Percentiles rank a stretch among this genome's conserved stretches.
Evolutionary conservation across 2,797 vertebrate genomes (phyloP).

Genomic region (Loriculus beryllinus): DNA sequence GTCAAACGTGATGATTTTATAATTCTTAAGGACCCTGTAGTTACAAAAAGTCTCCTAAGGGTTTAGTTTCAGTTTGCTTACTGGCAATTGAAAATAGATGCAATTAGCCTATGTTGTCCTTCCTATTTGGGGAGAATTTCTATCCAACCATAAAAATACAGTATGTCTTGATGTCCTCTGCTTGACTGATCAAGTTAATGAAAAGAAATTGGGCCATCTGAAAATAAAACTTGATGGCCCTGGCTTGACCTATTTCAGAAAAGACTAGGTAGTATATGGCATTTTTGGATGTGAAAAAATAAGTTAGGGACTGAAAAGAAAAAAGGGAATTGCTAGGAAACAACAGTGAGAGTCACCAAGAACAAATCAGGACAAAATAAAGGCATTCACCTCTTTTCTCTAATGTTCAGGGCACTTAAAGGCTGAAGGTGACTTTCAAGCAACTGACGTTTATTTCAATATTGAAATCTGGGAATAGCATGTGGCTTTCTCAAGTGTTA

Average conservation of each 20-base stretch:
- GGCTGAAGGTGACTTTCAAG: not conserved
- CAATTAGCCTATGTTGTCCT: not conserved
- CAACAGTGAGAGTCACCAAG: not conserved
- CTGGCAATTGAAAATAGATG: not conserved
- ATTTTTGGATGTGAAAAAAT: not conserved
- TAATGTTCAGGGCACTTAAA: not conserved
- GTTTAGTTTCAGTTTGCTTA: not conserved
- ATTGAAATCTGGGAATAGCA: not conserved
- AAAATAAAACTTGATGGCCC: slow-evolving; percentile 18
- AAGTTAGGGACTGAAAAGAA: not conserved
- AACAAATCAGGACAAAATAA: not conserved
- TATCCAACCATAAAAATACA: slow-evolving; percentile 3
- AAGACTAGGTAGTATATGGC: not conserved
- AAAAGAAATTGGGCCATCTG: slow-evolving; percentile 9
- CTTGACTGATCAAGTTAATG: slow-evolving; percentile 3
- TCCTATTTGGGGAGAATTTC: not conserved
- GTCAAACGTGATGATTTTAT: not conserved
- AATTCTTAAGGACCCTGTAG: not conserved
- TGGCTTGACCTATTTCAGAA: not conserved
- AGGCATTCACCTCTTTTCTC: not conserved
- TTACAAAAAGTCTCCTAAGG: not conserved
- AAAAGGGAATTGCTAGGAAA: not conserved
- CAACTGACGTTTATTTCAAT: not conserved
- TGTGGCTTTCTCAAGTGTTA: not conserved
- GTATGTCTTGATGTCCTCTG: not conserved